Evolutionary conservation across 1,140 invertebrate species (phyloP), one percentile per base, ranked within the genome.

Genomic region (Babylonia areolata): DNA sequence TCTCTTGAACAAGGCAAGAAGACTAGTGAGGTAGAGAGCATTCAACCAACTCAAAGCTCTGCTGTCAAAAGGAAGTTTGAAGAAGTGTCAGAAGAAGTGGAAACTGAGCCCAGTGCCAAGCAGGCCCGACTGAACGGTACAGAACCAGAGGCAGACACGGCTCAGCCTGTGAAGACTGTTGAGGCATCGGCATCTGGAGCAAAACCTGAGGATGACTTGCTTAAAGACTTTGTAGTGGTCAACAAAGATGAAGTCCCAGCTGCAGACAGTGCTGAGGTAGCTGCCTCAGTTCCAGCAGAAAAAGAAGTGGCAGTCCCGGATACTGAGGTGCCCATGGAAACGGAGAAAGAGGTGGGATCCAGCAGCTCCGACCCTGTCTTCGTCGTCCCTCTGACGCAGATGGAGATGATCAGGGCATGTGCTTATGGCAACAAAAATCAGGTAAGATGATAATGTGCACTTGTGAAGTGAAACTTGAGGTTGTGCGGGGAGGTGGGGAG

Each of bases 191-290:
- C 84, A 33, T n/a, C 77, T 58, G 85, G 39, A 77, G 81, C 75
- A 12, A 75, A 83, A 54, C 51, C 77, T 35, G 86, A 88, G 20
- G 17, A 58, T 39, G 89, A 90, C 58, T 35, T 90, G 40, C 85
- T 85, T 37, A 87, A 90, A 71, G 92, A 93, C 64, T 94, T 89
- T 90, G 91, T 92, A 80, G 89, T 93, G 80, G 88, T 93, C 54
- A 90, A 90, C 84, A 92, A 89, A 75, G 83, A 88, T 40, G 92
- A 93, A 85, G 90, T 93, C n/a, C 93, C 93, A 42, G 85, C 88
- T 35, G 37, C 91, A 51, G 89, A 93, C 73, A 93, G 93, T 84
- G 37, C 86, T 31, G 91, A 92, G 81, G 92, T 94, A 39, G 75
- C 87, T n/a, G 81, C 88, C 15, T 88, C 89, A 31, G 64, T 73